Conservation (phyloP, 2,797 vertebrate genomes). For the Fundulus diaphanus region DNA sequence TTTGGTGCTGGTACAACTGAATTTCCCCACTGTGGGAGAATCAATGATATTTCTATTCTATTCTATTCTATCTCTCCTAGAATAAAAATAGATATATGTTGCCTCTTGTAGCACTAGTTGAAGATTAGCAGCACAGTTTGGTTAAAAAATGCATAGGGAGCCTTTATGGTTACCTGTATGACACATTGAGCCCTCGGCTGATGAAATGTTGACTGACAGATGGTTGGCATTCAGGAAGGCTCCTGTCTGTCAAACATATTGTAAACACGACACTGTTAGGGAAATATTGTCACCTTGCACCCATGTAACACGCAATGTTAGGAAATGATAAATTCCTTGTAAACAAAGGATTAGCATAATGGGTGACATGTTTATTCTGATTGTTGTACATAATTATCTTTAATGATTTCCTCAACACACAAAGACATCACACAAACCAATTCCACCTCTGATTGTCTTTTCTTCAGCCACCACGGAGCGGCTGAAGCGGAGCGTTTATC, state of each 20-base stretch:
- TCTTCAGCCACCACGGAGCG: slow-evolving; percentile 60
- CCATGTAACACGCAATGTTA: slow-evolving; percentile 42
- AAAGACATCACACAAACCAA: slow-evolving; percentile 61
- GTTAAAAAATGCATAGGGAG: slow-evolving; percentile 37
- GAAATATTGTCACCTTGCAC: slow-evolving; percentile 53
- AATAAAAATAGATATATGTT: slow-evolving; percentile 10
- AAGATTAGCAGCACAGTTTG: slow-evolving; percentile 46
- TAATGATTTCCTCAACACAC: slow-evolving; percentile 60
- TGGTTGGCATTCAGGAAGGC: slow-evolving; percentile 49
- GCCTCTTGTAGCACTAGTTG: slow-evolving; percentile 32
- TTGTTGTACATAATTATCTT: slow-evolving; percentile 65
- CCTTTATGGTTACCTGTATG: slow-evolving; percentile 45
- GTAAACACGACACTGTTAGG: slow-evolving; percentile 63
- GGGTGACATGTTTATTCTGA: slow-evolving; percentile 61
- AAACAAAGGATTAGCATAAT: slow-evolving; percentile 66
- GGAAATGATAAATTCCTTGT: slow-evolving; percentile 43
- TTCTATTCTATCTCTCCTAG: too few species aligned
- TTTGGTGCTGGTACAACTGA: too few species aligned
- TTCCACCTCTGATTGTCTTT: slow-evolving; percentile 64
- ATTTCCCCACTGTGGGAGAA: too few species aligned
- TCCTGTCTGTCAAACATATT: slow-evolving; percentile 61
- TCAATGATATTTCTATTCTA: too few species aligned
- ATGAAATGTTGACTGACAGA: slow-evolving; percentile 65
- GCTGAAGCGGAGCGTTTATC: slow-evolving; percentile 70
- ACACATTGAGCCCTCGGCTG: slow-evolving; percentile 64